Base-by-base conservation (phyloP, 1,140 invertebrate species). In the Steinernema khuongi region DNA sequence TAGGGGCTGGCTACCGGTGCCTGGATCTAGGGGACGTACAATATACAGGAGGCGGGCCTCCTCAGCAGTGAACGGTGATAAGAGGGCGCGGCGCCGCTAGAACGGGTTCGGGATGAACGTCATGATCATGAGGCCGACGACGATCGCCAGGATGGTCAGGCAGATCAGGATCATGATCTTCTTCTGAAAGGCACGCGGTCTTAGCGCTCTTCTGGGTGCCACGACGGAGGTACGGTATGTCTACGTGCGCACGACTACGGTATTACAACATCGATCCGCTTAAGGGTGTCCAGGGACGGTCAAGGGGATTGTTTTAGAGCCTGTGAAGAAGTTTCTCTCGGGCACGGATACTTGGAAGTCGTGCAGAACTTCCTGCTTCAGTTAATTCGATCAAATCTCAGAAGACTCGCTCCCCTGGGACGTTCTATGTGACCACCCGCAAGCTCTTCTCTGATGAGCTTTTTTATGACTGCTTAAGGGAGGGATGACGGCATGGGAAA, bases 91-190 rank as follows among this genome's bases (percentile, higher is more conserved):
- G 30, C 29, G 22, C 18, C 29, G 22, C 81, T 71, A 83, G 71
- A 85, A 81, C 31, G 83, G 81, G 67, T 78, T 79, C 33, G 83
- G 80, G n/a, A 83, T 67, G 67, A 80, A 80, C 60, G 71, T 72
- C 41, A 85, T 68, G 28, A 83, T 71, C 29, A 84, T 80, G 18
- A 84, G 70, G 81, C 90, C 90, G 86, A 93, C 87, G 85, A 94
- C 90, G 84, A 94, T 88, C 85, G 91, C 91, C 87, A 96, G 89
- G 87, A 96, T 90, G 82, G 92, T 90, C 87, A 97, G 89, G 89
- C 94, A 96, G 87, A 96, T 92, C 89, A 96, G 90, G 89, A 97
- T 96, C 92, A 96, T 95, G 86, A 96, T 96, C 90, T 96, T 96
- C 93, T 97, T 97, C 93, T 96, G 91, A 89, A 91, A 90, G 60